Evolutionary conservation across 2,888 invertebrate species (phyloP), one percentile per base, ranked within the genome.

Genomic region (Pegoplata infirma): DNA sequence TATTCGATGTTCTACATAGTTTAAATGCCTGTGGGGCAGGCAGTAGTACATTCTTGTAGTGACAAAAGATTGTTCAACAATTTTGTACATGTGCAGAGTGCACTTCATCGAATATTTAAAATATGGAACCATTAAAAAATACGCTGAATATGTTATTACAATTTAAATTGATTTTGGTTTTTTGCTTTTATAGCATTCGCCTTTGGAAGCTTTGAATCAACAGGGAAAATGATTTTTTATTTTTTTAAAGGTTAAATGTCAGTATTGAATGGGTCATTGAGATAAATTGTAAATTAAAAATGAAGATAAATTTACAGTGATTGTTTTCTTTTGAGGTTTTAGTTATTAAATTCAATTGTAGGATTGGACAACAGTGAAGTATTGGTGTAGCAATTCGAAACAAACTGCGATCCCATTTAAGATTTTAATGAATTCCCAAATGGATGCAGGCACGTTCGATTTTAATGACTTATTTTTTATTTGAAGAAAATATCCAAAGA

Each of bases 141-240:
- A 32, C 68, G 59, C 36, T 63, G 59, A 73, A 73, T 78, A 61
- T 74, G 53, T 69, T 59, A 69, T 74, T 55, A 64, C 78, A 74
- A 59, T 64, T 74, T 66, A 69, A 78, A 78, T 78, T 74, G 51
- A 64, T 58, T 63, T 71, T 61, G 46, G 14, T 64, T 47, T 71
- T 61, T 28, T 32, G 8, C 17, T n/a, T 40, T 7, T 17, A n/a
- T n/a, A n/a, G n/a, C n/a, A n/a, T n/a, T n/a, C n/a, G n/a, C n/a
- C n/a, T n/a, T n/a, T n/a, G n/a, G 32, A 32, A 10, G 32, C 12
- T 32, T 32, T 32, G 8, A 12, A 12, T 32, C 12, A 10, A 2
- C 8, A 2, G 10, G 10, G 32, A 32, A 10, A 32, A 3, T 10
- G 32, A 8, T 32, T 32, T 32, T 10, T 32, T 2, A n/a, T n/a